These are phyloP conservation scores for Brachyhypopomus gauderio DNA, from an alignment of 2,113 vertebrate species.

Conservation along the genomic window DNA sequence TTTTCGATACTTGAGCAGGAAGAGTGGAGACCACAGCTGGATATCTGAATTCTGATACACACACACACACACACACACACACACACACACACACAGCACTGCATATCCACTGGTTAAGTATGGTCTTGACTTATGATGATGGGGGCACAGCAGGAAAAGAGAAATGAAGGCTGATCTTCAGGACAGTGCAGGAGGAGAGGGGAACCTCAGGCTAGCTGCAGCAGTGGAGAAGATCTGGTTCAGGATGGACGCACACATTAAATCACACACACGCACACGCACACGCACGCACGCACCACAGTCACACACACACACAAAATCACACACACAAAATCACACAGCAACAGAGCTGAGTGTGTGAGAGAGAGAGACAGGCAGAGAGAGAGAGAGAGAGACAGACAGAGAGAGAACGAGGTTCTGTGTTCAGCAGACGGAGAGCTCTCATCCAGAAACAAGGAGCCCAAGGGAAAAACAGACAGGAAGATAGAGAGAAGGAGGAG, in stretches of 20 bases:
- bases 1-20: slow-evolving; percentile 49
- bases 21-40: slow-evolving; percentile 47
- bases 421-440: slow-evolving; percentile 76
- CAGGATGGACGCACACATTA: slow-evolving; percentile 42
- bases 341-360: slow-evolving; percentile 6
- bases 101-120: background rate
- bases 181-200: background rate
- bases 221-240: slow-evolving; percentile 52
- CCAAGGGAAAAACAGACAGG: slow-evolving; percentile 74
- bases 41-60: slow-evolving; percentile 36
- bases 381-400: slow-evolving; percentile 40
- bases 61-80: background rate
- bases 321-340: slow-evolving; percentile 20
- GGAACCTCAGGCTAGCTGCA: slow-evolving; percentile 34
- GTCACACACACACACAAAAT: slow-evolving; percentile 11
- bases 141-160: slow-evolving; percentile 3
- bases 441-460: slow-evolving; percentile 78
- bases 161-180: background rate
- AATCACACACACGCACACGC: slow-evolving; percentile 13
- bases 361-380: slow-evolving; percentile 54
- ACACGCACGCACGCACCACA: slow-evolving; percentile 32
- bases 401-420: slow-evolving; percentile 69
- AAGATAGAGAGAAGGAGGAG: slow-evolving; percentile 51
- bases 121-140: slow-evolving; percentile 15
- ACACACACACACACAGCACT: background rate